These are phyloP conservation scores for Atta colombica DNA, from an alignment of 1,140 invertebrate genomes.

Conservation along the genomic window DNA sequence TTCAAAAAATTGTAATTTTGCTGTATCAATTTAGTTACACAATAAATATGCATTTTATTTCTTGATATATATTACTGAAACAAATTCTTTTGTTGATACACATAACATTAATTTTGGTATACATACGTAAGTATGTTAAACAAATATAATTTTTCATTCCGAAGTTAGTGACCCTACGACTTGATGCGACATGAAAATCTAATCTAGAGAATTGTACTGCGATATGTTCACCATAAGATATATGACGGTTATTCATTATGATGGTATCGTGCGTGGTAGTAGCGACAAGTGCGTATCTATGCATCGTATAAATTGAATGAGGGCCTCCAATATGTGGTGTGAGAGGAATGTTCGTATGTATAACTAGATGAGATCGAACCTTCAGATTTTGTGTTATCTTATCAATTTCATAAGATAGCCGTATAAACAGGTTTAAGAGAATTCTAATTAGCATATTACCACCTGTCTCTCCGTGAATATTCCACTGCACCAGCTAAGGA, in stretches of 20 bases:
- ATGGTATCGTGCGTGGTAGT: conserved; percentile 45
- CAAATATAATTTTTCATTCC: not conserved
- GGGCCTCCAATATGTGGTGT: not conserved
- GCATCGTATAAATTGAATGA: conserved; percentile 63
- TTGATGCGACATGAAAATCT: conserved; percentile 36
- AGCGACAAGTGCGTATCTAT: conserved; percentile 63
- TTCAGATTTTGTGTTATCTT: conserved; percentile 66
- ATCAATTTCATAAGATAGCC: conserved; percentile 67
- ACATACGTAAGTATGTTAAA: not conserved
- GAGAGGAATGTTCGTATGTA: conserved; percentile 1
- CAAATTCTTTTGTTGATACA: not conserved
- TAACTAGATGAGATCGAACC: conserved; percentile 45
- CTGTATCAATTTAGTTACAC: not conserved
- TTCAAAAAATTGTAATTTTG: not conserved
- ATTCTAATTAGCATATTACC: conserved; percentile 74
- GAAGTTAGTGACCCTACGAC: not conserved
- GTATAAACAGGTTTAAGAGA: conserved; percentile 70
- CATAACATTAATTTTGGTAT: not conserved
- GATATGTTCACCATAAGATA: conserved; percentile 26
- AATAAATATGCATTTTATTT: not conserved
- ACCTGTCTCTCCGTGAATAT: conserved; percentile 60
- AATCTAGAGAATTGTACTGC: conserved; percentile 47
- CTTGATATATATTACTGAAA: not conserved
- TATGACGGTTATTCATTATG: conserved; percentile 50
- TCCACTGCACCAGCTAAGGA: conserved; percentile 29